Evolutionary conservation across 2,888 invertebrate species (phyloP).

Genomic region (Gastracanthus pulcherrimus): DNA sequence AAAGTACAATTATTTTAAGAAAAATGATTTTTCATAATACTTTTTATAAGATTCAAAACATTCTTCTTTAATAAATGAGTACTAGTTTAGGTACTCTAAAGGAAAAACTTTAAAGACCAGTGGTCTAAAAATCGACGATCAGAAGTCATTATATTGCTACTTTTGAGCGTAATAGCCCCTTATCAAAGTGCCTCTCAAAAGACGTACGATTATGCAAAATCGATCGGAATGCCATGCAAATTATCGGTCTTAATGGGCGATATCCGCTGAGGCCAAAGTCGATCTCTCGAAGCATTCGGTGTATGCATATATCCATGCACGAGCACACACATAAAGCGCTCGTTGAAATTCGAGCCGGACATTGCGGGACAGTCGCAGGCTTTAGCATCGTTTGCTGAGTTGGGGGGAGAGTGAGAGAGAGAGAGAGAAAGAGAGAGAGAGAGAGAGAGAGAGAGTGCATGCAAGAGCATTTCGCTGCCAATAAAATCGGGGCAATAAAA

Average conservation of each 20-base stretch:
- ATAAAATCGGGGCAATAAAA: slow-evolving; percentile 55
- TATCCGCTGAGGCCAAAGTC: slow-evolving; percentile 37
- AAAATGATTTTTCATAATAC: too few relatives aligned
- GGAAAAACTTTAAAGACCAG: slow-evolving; percentile 7
- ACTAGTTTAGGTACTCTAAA: too few relatives aligned
- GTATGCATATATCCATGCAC: neutral
- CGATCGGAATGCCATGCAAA: slow-evolving; percentile 52
- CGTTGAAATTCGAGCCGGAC: slow-evolving; percentile 57
- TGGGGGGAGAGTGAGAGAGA: too few relatives aligned
- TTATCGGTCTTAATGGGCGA: slow-evolving; percentile 50
- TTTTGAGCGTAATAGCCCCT: slow-evolving; percentile 30
- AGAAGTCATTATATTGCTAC: slow-evolving; percentile 25
- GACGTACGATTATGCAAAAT: slow-evolving; percentile 52
- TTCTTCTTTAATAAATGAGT: too few relatives aligned
- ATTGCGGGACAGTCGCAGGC: slow-evolving; percentile 50
- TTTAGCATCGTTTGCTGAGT: slow-evolving; percentile 19
- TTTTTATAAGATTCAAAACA: too few relatives aligned
- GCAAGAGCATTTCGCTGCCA: slow-evolving; percentile 52
- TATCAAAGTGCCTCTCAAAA: slow-evolving; percentile 36
- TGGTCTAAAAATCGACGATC: neutral
- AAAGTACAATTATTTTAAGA: too few relatives aligned
- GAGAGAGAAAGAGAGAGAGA: too few relatives aligned
- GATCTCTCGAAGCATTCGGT: slow-evolving; percentile 7
- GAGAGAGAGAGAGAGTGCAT: too few relatives aligned
- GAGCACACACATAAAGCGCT: slow-evolving; percentile 2